Conservation (phyloP, 2,113 vertebrate genomes). For the Recurvirostra avosetta region DNA sequence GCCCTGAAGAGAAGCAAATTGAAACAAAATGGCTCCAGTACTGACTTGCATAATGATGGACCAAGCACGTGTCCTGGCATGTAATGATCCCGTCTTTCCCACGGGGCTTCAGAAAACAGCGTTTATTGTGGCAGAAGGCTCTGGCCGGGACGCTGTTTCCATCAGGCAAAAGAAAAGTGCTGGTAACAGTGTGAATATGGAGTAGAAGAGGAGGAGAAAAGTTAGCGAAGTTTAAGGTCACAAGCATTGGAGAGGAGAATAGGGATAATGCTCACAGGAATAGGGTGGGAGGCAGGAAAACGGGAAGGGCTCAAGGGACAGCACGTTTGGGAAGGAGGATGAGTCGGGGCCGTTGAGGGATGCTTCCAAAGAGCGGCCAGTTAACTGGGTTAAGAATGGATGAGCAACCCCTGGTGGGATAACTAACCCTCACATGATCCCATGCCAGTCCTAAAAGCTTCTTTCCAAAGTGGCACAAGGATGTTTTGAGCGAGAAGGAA, state of each 20-base stretch:
- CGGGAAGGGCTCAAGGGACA: not conserved
- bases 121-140: not conserved
- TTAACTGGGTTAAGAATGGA: not conserved
- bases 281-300: not conserved
- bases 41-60: conserved; percentile 56
- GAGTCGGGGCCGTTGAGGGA: not conserved
- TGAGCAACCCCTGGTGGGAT: not conserved
- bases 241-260: not conserved
- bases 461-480: not conserved
- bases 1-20: conserved; percentile 61
- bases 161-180: not conserved
- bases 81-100: conserved; percentile 47
- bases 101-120: not conserved
- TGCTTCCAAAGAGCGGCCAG: not conserved
- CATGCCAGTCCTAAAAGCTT: not conserved
- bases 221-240: not conserved
- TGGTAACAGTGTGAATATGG: not conserved
- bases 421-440: not conserved
- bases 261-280: not conserved
- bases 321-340: not conserved
- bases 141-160: not conserved
- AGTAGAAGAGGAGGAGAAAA: not conserved
- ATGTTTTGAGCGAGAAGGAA: not conserved
- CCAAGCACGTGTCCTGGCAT: not conserved
- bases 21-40: conserved; percentile 58